phyloP scores from a whole-genome alignment of 2,888 invertebrate species.

The Tipula vernalis region DNA sequence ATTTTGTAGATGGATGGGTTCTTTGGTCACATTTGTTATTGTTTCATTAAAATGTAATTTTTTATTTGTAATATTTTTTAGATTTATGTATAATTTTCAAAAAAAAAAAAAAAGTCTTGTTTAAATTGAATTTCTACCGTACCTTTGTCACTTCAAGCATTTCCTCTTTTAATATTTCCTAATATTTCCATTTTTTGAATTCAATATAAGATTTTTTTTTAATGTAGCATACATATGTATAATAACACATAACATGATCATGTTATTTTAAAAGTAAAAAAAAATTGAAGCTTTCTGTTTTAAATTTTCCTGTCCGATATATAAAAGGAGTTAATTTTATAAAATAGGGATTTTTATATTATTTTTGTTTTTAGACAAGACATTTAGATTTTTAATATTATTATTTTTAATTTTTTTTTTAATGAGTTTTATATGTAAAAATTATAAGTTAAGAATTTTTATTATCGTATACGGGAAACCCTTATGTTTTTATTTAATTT shows the following conservation, averaged over 20 bases:
- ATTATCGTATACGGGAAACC: background rate
- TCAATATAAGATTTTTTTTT: background rate
- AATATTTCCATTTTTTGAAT: background rate
- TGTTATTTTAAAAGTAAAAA: background rate
- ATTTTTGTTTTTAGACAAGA: background rate
- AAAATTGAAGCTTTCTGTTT: background rate
- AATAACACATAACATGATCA: background rate
- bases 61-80: background rate
- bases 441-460: background rate
- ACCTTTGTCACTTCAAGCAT: conserved; percentile 4
- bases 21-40: conserved; percentile 7
- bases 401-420: background rate
- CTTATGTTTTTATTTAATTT: background rate
- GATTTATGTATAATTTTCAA: background rate
- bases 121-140: background rate
- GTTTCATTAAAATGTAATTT: conserved; percentile 10
- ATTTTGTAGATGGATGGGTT: background rate
- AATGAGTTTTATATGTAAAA: background rate
- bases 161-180: background rate
- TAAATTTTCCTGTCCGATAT: background rate
- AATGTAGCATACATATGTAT: background rate
- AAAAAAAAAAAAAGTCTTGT: background rate
- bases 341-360: background rate
- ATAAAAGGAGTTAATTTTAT: background rate
- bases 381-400: background rate